Evolutionary conservation across 2,113 vertebrate species (phyloP), one percentile per base, ranked within the genome.

Genomic region (Amblyornis subalaris): DNA sequence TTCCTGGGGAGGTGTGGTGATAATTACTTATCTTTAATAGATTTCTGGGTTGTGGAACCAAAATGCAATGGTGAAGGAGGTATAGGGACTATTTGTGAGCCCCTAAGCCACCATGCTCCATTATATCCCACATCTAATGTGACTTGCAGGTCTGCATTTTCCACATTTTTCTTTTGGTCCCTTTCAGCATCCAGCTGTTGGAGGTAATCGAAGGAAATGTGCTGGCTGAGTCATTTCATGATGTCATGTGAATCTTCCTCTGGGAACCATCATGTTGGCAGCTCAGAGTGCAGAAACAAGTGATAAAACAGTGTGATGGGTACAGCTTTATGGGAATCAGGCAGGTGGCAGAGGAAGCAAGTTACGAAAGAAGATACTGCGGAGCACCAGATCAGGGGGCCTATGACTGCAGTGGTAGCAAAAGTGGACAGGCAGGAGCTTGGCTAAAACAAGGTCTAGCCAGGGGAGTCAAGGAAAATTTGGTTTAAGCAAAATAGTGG

Each of bases 1-100:
- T 95, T 93, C 88, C 88, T 86, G 60, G 36, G 28, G 62, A 85
- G 66, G 66, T 94, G 47, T 89, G 76, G 83, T 73, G 83, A 93
- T 94, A 93, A 90, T 94, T 97, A 95, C 78, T 93, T 57, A 53
- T 75, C 51, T 93, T 92, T 90, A 93, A 88, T 95, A 94, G 90
- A 64, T 77, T 95, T 93, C 86, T 91, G 67, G 60, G 69, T 31
- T 90, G 53, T 66, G n/a, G 72, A 90, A 79, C 72, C 50, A 89
- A 66, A 70, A 86, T 85, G 66, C 2, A 8, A 79, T 50, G 48
- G 60, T 60, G 53, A 84, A 74, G 67, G 75, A 88, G 48, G 55
- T 50, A 64, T 17, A 54, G 44, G 14, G 44, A 48, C 88, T 85
- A 81, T 95, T 95, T 90, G 90, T 74, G 93, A 93, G 55, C 53